These are phyloP conservation scores for Helicorthomorpha holstii DNA, from an alignment of 1,140 invertebrate species.

Conservation along the genomic window DNA sequence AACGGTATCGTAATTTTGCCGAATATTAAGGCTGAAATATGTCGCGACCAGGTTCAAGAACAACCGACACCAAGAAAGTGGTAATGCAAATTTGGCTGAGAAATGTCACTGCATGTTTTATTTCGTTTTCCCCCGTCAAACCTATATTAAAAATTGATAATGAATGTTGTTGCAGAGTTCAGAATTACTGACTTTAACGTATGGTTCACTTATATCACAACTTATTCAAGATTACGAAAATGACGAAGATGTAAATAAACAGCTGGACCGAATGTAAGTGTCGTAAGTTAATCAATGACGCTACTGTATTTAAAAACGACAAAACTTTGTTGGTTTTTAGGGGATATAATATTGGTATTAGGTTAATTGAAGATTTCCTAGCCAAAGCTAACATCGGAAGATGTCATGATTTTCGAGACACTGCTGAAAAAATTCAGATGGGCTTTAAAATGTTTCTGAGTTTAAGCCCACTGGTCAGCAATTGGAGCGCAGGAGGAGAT, in stretches of 20 bases:
- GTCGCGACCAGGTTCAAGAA: conserved; percentile 38
- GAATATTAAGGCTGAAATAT: too few relatives aligned
- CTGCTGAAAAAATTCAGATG: conserved; percentile 86
- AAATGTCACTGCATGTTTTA: conserved; percentile 16
- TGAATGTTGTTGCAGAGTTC: conserved; percentile 56
- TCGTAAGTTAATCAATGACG: neutral
- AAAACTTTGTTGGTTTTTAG: conserved; percentile 15
- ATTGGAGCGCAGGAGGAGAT: conserved; percentile 84
- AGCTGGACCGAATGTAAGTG: conserved; percentile 57
- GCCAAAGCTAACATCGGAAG: conserved; percentile 73
- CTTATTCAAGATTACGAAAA: conserved; percentile 95
- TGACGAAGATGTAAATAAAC: conserved; percentile 89
- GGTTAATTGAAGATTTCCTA: conserved; percentile 94
- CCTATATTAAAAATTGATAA: neutral
- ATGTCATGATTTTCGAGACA: conserved; percentile 91
- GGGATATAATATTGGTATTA: conserved; percentile 95
- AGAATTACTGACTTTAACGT: conserved; percentile 91
- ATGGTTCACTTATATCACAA: conserved; percentile 92
- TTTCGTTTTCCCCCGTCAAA: neutral
- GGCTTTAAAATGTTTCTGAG: conserved; percentile 82
- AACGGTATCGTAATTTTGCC: too few relatives aligned
- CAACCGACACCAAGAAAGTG: conserved; percentile 44
- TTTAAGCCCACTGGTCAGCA: conserved; percentile 72
- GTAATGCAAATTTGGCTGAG: conserved; percentile 27
- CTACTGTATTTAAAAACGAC: neutral